Evolutionary conservation across 2,113 vertebrate species (phyloP).

Genomic region (Sakesphorus luctuosus): DNA sequence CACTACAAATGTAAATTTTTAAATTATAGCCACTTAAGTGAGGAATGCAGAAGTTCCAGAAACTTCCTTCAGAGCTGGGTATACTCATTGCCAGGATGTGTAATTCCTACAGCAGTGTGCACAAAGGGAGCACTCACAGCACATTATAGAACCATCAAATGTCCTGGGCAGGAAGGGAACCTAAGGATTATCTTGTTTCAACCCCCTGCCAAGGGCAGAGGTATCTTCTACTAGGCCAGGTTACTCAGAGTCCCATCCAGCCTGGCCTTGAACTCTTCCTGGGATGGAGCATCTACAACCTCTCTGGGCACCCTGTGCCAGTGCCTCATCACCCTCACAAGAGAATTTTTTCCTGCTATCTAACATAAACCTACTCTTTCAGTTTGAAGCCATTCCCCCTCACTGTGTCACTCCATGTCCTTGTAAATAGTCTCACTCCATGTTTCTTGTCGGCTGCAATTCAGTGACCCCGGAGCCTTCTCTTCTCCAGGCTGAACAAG

Average conservation of each 20-base stretch:
- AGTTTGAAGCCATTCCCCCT: background rate
- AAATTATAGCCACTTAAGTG: background rate
- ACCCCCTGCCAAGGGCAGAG: background rate
- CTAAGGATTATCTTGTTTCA: background rate
- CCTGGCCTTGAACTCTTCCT: background rate
- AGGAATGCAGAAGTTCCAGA: background rate
- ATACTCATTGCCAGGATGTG: accelerated
- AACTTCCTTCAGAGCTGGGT: background rate
- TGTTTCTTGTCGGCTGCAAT: background rate
- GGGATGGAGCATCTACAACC: background rate
- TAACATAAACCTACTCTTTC: background rate
- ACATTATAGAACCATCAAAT: background rate
- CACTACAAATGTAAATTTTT: background rate
- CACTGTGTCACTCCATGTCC: background rate
- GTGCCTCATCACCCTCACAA: background rate
- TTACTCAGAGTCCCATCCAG: background rate
- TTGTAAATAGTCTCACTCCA: background rate
- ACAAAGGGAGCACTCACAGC: background rate
- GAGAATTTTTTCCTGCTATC: background rate
- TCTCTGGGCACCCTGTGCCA: background rate
- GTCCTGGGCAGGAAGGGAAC: background rate
- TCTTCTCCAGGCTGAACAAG: background rate
- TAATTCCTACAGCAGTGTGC: background rate
- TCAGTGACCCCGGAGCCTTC: background rate
- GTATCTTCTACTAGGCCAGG: background rate